Evolutionary conservation across 2,888 invertebrate species (phyloP).

Genomic region (Nemotelus nigrinus): DNA sequence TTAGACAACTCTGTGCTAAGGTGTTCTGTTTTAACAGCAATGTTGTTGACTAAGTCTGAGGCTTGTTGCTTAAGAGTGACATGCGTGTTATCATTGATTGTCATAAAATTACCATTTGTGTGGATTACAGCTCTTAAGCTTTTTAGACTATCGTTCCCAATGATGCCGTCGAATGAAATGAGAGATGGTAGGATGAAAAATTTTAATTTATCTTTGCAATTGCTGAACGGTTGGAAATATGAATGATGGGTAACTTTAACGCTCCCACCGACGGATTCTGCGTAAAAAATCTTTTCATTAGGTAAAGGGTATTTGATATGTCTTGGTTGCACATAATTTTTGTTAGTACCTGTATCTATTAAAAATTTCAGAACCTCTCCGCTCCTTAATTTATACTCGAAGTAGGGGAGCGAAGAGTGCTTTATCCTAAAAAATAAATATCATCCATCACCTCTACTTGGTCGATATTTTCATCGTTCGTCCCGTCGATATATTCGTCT

Average conservation of each 20-base stretch:
- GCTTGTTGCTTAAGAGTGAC: conserved; percentile 1
- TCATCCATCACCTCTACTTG: not conserved
- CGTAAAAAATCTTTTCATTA: not conserved
- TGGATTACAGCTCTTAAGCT: conserved; percentile 1
- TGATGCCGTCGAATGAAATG: not conserved
- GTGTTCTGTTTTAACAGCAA: not conserved
- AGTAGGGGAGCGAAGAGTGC: conserved; percentile 30
- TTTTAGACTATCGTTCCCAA: conserved; percentile 14
- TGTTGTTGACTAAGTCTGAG: not conserved
- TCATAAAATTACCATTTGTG: conserved; percentile 4
- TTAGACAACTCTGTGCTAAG: not conserved
- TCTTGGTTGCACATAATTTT: conserved; percentile 15
- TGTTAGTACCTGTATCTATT: not conserved
- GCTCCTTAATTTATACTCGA: conserved; percentile 1
- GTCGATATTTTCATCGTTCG: not conserved
- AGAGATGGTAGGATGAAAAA: not conserved
- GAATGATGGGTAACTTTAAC: conserved; percentile 6
- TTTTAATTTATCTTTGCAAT: not conserved
- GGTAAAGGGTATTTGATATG: not conserved
- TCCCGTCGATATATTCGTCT: not conserved
- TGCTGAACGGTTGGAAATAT: not conserved
- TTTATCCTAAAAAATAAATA: conserved; percentile 7
- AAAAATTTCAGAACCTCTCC: conserved; percentile 8
- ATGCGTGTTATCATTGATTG: not conserved
- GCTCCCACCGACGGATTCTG: conserved; percentile 6